Evolutionary conservation across 1,140 invertebrate species (phyloP), one percentile per base, ranked within the genome.

Genomic region (Reticulitermes speratus): DNA sequence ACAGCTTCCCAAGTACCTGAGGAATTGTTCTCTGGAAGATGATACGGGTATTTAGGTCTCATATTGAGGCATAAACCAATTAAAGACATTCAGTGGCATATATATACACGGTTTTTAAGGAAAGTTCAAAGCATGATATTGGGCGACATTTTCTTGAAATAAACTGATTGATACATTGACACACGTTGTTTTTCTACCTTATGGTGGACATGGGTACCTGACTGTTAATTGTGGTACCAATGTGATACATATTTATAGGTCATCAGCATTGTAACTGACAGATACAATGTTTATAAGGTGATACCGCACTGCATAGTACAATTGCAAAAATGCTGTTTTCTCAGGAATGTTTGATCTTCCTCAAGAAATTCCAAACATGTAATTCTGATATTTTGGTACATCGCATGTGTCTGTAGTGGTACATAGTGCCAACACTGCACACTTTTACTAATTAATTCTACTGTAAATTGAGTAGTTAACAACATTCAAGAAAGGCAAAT

Each of bases 271-370:
- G n/a, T 75, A 75, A 75, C 3, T 75, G n/a, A 30, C 65, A 9
- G 0, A 16, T 75, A 30, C 30, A 2, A 75, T 65, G 19, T 65
- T 65, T 19, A 19, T 25, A 12, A 75, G 25, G n/a, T 75, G 25
- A 75, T 75, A 16, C 16, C 25, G n/a, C n/a, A n/a, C n/a, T 75
- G n/a, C 65, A n/a, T n/a, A 75, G 25, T 75, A 30, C 65, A 75
- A 30, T 6, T 65, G 12, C 48, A 19, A 55, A 75, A n/a, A 30
- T 75, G n/a, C n/a, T 75, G n/a, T 75, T 75, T 30, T 75, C 65
- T 75, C 65, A 75, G 65, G 65, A 65, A 65, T 65, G 59, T 65
- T 65, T 65, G 59, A 65, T 65, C 59, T 65, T 65, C 59, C 59
- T 65, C 59, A 65, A 65, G 59, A 75, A 75, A 75, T 75, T 75